Evolutionary conservation across 2,797 vertebrate genomes (phyloP).

Genomic region (Halcyon smyrnensis): DNA sequence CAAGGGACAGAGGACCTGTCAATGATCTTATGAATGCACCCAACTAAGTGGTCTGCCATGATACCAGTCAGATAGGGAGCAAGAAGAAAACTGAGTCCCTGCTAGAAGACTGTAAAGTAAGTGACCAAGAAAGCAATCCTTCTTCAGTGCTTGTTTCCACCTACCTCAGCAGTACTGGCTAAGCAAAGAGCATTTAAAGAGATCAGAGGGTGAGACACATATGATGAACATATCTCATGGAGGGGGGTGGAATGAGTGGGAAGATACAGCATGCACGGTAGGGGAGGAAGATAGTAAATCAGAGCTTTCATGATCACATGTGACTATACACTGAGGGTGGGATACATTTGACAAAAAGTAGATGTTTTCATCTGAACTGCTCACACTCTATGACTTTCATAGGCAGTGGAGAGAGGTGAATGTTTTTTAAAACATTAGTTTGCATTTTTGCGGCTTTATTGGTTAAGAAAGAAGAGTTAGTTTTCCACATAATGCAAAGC

Average conservation of each 20-base stretch:
- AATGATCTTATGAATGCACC: neutral
- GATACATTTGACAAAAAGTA: constrained; percentile 26
- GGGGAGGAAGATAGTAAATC: constrained; percentile 38
- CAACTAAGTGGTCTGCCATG: neutral
- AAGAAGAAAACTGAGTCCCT: neutral
- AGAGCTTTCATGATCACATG: neutral
- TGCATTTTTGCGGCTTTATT: constrained; percentile 6
- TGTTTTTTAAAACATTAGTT: neutral
- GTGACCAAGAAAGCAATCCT: neutral
- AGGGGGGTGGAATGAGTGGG: constrained; percentile 35
- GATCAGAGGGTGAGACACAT: neutral
- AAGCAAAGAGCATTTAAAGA: neutral
- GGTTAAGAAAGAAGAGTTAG: constrained; percentile 37
- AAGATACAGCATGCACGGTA: constrained; percentile 12
- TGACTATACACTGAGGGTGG: neutral
- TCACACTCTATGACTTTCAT: neutral
- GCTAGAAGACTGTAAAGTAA: neutral
- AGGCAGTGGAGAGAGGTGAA: neutral
- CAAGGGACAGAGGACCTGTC: neutral
- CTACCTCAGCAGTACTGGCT: neutral
- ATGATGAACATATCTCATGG: constrained; percentile 19
- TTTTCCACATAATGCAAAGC: constrained; percentile 47
- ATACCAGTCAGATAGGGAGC: neutral
- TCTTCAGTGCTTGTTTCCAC: neutral
- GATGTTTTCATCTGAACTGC: neutral